Evolutionary conservation across 2,797 vertebrate species (phyloP).

Genomic region (Clamator glandarius): DNA sequence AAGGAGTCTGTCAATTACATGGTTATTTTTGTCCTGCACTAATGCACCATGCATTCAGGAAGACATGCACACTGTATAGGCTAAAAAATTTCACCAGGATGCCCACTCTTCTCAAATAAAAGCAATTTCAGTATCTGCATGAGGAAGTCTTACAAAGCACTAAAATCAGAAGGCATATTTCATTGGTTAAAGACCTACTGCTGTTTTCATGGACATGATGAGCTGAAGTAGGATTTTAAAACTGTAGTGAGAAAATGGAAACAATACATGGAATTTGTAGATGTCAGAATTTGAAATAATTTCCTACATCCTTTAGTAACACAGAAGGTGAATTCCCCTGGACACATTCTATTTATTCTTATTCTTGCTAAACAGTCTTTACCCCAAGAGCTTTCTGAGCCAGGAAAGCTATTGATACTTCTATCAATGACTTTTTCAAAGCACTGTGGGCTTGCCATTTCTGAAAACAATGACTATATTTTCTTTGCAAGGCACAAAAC

Average conservation of each 20-base stretch:
- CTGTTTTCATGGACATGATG: background rate
- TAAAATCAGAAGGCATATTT: background rate
- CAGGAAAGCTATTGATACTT: background rate
- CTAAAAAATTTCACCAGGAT: background rate
- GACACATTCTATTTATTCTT: slow-evolving; percentile 15
- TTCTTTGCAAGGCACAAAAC: background rate
- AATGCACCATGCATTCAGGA: background rate
- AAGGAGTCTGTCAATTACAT: background rate
- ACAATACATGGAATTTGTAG: slow-evolving; percentile 19
- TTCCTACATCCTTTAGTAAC: background rate
- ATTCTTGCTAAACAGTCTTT: background rate
- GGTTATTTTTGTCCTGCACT: background rate
- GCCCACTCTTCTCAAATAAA: background rate
- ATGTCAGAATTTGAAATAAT: background rate
- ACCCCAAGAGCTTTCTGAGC: background rate
- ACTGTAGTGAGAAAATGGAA: background rate
- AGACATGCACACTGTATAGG: background rate
- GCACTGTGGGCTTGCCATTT: background rate
- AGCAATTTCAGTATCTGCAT: background rate
- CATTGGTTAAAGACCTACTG: background rate
- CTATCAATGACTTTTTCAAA: background rate
- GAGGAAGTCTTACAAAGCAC: background rate
- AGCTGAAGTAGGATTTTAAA: background rate
- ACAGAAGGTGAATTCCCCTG: slow-evolving; percentile 8
- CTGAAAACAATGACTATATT: background rate